phyloP scores from a whole-genome alignment of 2,113 vertebrate genomes.

The Nycticebus coucang region DNA sequence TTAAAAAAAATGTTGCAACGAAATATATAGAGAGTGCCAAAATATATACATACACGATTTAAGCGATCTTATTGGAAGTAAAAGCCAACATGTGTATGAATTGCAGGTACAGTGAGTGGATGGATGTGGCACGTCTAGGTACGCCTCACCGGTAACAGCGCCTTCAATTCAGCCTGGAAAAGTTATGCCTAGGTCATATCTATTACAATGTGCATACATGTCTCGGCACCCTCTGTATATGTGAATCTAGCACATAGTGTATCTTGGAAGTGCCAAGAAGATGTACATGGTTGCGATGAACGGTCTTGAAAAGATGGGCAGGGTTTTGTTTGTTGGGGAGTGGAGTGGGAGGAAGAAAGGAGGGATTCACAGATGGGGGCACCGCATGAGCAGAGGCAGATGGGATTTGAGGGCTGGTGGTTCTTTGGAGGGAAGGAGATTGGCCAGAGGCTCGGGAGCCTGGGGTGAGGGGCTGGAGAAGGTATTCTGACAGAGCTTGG shows the following conservation, averaged over 20 bases:
- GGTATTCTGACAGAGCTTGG: background rate
- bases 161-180: no score
- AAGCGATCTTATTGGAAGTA: no score
- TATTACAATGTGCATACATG: no score
- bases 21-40: background rate
- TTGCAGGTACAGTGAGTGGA: no score
- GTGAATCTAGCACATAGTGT: background rate
- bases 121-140: no score
- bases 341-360: no score
- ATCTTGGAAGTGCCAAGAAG: background rate
- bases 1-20: background rate
- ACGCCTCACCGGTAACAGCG: no score
- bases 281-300: background rate
- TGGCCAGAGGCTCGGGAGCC: background rate
- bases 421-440: background rate
- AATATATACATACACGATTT: no score
- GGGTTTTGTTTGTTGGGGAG: background rate
- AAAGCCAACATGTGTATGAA: no score
- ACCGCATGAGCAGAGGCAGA: background rate
- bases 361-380: background rate
- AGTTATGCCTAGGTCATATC: no score
- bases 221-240: background rate
- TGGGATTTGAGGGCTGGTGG: no score
- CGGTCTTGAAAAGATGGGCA: background rate
- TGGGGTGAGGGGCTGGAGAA: background rate